Percentiles rank a stretch among this genome's conserved stretches.
Evolutionary conservation across 2,113 vertebrate species (phyloP).

Genomic region (Nerophis lumbriciformis): DNA sequence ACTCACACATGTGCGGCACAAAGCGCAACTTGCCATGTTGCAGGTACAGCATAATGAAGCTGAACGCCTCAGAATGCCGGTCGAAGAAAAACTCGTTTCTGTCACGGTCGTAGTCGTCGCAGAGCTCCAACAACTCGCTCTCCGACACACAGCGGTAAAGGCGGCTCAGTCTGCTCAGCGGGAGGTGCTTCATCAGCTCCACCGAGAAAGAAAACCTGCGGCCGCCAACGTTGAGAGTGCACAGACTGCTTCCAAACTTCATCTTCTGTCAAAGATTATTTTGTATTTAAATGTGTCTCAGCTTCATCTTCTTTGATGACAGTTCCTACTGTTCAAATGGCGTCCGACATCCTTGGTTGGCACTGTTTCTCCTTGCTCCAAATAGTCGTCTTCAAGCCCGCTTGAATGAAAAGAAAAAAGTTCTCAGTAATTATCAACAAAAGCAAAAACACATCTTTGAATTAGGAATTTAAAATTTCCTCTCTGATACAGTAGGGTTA

Average conservation of each 20-base stretch:
- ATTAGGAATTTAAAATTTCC: too few relatives aligned
- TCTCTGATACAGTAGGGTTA: too few relatives aligned
- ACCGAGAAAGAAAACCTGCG: slow-evolving; percentile 83
- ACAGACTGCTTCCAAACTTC: slow-evolving; percentile 78
- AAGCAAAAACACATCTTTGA: too few relatives aligned
- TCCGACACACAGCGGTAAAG: slow-evolving; percentile 87
- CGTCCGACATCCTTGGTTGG: neutral
- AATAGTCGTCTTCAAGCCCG: too few relatives aligned
- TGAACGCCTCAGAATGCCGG: slow-evolving; percentile 91
- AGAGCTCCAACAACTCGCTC: slow-evolving; percentile 91
- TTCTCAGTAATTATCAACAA: too few relatives aligned
- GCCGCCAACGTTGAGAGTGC: slow-evolving; percentile 89
- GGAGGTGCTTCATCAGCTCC: slow-evolving; percentile 88
- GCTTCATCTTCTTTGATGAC: neutral
- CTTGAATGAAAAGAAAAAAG: too few relatives aligned
- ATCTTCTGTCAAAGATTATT: slow-evolving; percentile 51
- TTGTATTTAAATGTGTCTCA: neutral
- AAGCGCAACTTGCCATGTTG: slow-evolving; percentile 90
- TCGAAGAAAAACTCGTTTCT: slow-evolving; percentile 96
- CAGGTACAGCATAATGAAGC: slow-evolving; percentile 90
- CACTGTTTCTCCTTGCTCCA: too few relatives aligned
- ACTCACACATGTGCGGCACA: slow-evolving; percentile 92
- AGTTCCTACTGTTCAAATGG: neutral
- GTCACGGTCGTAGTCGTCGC: slow-evolving; percentile 93
- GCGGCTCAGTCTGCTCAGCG: slow-evolving; percentile 86